Base-by-base conservation (phyloP, 2,888 invertebrate genomes). In the Chrysomela aeneicollis region DNA sequence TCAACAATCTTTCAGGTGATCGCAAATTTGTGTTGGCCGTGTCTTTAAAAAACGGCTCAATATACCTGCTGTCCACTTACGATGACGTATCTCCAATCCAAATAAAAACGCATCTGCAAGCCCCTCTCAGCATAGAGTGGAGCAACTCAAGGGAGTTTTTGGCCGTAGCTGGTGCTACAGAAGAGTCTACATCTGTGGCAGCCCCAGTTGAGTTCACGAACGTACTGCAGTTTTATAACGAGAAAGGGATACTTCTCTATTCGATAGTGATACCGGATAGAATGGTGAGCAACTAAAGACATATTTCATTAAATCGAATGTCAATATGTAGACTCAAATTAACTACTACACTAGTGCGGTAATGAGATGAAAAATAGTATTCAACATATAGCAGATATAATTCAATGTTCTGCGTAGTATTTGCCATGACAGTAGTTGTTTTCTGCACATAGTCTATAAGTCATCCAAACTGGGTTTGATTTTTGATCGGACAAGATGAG, bases 41-140 rank as follows among this genome's bases (percentile, higher is more conserved):
- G 3, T 91, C 94, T 71, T 89, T 97, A 71, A 92, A 90, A 76
- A 94, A 92, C 78, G 97, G 97, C n/a, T 91, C 89, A 78, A 91
- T 98, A 60, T 93, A 93, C 75, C 86, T 98, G 75, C 85, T 98
- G 82, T 90, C 92, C 70, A 94, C 93, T 18, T 97, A 94, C 80
- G 97, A 98, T 83, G 97, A 98, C 84, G 91, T 97, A 59, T 93
- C 94, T 70, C 97, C 97, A 0, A 89, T 91, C 73, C 89, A 94
- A 73, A 89, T 97, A 72, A 87, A 89, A 77, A 97, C 97, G 0
- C 90, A 90, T n/a, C 84, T 94, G 66, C 87, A 90, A 74, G 92
- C 92, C 18, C 92, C 92, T 8, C 83, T 94, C 71, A 91, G 92
- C 74, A 93, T 97, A 87, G 97, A 98, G 84, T 98, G 98, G 98